Conservation (phyloP, 2,797 vertebrate genomes). For the Todus mexicanus region DNA sequence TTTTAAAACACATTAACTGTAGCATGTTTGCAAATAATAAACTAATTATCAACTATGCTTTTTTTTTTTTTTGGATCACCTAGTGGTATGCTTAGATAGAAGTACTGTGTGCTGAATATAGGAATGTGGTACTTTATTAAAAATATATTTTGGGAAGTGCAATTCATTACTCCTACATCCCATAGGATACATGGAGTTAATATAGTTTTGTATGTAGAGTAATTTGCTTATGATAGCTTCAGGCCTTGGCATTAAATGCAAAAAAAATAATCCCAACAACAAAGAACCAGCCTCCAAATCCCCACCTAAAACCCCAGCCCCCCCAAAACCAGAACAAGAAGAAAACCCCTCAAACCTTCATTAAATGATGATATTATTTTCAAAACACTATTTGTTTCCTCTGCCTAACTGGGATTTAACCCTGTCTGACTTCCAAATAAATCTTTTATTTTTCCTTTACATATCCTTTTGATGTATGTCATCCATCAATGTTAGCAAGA, state of each 20-base stretch:
- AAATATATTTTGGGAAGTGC: background rate
- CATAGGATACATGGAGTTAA: background rate
- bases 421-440: slow-evolving; percentile 21
- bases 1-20: background rate
- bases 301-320: background rate
- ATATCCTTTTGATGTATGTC: slow-evolving; percentile 41
- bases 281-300: background rate
- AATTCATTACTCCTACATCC: background rate
- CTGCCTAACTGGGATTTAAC: slow-evolving; percentile 14
- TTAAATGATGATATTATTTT: background rate
- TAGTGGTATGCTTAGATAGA: background rate
- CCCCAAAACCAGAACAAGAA: background rate
- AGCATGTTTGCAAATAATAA: background rate
- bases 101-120: background rate
- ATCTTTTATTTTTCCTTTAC: slow-evolving; percentile 47
- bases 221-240: background rate
- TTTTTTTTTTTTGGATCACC: background rate
- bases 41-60: background rate
- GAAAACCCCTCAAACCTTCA: background rate
- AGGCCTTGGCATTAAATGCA: background rate
- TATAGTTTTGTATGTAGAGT: background rate
- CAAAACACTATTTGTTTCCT: background rate
- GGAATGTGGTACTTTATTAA: background rate
- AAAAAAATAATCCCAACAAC: background rate
- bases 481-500: slow-evolving; percentile 34